These are phyloP conservation scores for Schmidtea mediterranea DNA, from an alignment of 1,140 invertebrate genomes.

Conservation along the genomic window DNA sequence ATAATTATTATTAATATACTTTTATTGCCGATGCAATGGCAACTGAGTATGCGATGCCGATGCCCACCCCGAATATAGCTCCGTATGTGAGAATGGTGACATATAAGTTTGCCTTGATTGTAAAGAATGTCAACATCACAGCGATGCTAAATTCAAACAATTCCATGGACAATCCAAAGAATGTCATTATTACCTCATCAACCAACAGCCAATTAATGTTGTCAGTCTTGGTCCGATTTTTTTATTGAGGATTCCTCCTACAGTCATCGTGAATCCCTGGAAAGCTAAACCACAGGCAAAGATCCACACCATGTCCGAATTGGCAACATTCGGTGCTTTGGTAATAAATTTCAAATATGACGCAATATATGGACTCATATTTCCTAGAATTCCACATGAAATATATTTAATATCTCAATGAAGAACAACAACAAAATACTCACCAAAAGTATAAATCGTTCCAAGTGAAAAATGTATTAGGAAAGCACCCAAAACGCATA, in stretches of 20 bases:
- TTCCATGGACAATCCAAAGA: not conserved
- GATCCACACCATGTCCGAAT: constrained; percentile 13
- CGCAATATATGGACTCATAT: constrained; percentile 28
- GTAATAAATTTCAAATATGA: constrained; percentile 20
- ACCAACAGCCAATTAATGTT: not conserved
- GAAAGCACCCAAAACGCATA: too few relatives aligned
- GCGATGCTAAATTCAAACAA: not conserved
- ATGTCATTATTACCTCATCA: not conserved
- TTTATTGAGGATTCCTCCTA: not conserved
- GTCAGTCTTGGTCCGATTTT: not conserved
- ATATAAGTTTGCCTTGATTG: not conserved
- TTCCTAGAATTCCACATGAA: constrained; percentile 15
- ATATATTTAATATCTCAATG: too few relatives aligned
- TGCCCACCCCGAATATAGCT: not conserved
- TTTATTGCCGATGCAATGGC: not conserved
- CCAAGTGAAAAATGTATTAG: too few relatives aligned
- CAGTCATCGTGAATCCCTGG: constrained; percentile 1
- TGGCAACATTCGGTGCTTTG: constrained; percentile 8
- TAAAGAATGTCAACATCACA: not conserved
- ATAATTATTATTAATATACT: too few relatives aligned
- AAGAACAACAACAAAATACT: too few relatives aligned
- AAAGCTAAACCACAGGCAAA: not conserved
- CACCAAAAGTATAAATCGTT: too few relatives aligned
- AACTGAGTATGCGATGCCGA: constrained; percentile 1
- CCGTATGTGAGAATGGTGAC: not conserved